Percentiles rank a stretch among this genome's conserved stretches.
phyloP scores from a whole-genome alignment of 2,797 vertebrate genomes.

The Eremophila alpestris region DNA sequence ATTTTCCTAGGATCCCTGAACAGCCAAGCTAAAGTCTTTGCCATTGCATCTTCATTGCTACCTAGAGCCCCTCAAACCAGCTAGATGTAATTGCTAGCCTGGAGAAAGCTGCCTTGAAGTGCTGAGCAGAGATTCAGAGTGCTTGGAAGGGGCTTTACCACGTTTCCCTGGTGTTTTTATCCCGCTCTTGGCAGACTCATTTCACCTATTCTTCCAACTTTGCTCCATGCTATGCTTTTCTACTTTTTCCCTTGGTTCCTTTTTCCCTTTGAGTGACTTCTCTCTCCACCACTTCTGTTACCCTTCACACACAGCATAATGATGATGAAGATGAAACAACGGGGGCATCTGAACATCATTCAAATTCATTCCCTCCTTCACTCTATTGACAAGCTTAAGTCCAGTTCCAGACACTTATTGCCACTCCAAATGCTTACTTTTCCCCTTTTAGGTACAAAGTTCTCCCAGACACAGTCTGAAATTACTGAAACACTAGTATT shows the following conservation, averaged over 20 bases:
- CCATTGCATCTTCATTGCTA: background rate
- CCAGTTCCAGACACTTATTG: fast-evolving
- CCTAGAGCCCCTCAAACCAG: background rate
- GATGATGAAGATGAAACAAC: background rate
- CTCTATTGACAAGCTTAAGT: background rate
- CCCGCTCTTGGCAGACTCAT: fast-evolving
- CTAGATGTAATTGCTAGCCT: background rate
- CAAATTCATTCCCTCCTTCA: background rate
- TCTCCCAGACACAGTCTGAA: background rate
- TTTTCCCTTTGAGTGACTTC: background rate
- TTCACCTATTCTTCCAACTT: background rate
- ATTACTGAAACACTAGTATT: background rate
- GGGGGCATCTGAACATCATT: background rate
- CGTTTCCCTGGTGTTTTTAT: background rate
- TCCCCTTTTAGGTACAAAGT: background rate
- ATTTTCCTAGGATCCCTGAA: background rate
- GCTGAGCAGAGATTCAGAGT: background rate
- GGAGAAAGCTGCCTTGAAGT: background rate
- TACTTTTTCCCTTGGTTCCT: background rate
- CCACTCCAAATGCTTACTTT: background rate
- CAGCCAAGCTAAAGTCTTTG: background rate
- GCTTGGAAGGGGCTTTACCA: background rate
- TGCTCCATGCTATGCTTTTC: background rate
- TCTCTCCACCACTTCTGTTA: background rate
- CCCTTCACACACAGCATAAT: background rate